Evolutionary conservation across 2,888 invertebrate genomes (phyloP).

Genomic region (Lasioglossum vierecki): DNA sequence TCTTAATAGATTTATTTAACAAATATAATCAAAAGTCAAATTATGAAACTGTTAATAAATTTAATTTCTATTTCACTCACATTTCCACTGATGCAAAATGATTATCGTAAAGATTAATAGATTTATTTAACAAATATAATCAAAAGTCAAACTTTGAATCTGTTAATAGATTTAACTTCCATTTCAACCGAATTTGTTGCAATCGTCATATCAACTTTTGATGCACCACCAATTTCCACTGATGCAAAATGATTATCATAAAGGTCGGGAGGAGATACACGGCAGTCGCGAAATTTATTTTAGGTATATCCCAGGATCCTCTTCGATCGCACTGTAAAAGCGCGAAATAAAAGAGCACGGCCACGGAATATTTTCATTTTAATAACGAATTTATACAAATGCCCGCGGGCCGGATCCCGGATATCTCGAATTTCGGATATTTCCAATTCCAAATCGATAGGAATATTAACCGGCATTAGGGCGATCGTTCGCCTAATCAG

Average conservation of each 20-base stretch:
- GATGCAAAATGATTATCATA: neutral
- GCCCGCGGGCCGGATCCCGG: conserved; percentile 64
- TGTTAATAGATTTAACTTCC: neutral
- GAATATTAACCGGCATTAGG: neutral
- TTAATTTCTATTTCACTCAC: no score
- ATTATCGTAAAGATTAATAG: no score
- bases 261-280: neutral
- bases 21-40: neutral
- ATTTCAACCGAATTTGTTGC: neutral
- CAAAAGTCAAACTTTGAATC: neutral
- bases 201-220: neutral
- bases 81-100: no score
- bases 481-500: neutral
- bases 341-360: conserved; percentile 7
- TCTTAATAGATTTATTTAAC: neutral
- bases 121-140: neutral
- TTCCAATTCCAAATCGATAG: conserved; percentile 58
- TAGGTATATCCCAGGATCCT: neutral
- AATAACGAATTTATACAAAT: conserved; percentile 34
- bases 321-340: neutral
- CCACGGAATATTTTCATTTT: conserved; percentile 8
- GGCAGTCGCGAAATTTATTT: neutral
- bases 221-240: neutral
- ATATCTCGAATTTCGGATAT: conserved; percentile 69
- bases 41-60: no score